Evolutionary conservation across 2,113 vertebrate genomes (phyloP), one percentile per base, ranked within the genome.

Genomic region (Oryzias javanicus): DNA sequence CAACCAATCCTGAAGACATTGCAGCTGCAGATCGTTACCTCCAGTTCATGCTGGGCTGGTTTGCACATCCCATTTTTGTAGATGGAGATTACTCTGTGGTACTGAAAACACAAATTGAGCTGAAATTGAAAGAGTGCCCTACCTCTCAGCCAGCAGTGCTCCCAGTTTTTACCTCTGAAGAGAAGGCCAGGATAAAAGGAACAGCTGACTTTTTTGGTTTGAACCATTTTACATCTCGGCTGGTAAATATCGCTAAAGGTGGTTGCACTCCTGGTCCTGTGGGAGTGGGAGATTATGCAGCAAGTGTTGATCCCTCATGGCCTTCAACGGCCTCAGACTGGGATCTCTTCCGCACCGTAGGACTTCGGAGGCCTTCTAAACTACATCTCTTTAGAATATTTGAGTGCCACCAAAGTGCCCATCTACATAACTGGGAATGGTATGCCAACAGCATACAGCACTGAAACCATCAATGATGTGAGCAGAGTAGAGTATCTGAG

Each of bases 11-110:
- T 0, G 91, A 93, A 74, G 95, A 97, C 0, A 4, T 93, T 52
- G 78, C 42, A 17, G 95, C 95, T 41, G 89, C 95, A 2, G 92
- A 96, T 57, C 94, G 93, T 49, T 97, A 94, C 86, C 72, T 99
- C 60, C 91, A 96, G 55, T 96, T 95, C 81, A 98, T 94, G 94
- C 88, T 99, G 40, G 97, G 97, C 74, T 97, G 94, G 94, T 99
- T 98, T 86, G 96, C 95, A 70, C 95, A 98, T 74, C 96, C 97
- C 4, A 61, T 99, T 75, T 96, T 97, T 82, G 89, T 97, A 55
- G 85, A 96, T 6, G 97, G 97, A 15, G 93, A 98, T 86, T 99
- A 98, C 71, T 93, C 96, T 15, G 81, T 83, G 18, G 1, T 76
- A 17, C 83, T 98, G 51, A 95, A 87, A 78, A 73, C 80, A 27